phyloP scores from a whole-genome alignment of 30 jellyfish, hydroid and myxozoan species.

The Sanderia malayensis region DNA sequence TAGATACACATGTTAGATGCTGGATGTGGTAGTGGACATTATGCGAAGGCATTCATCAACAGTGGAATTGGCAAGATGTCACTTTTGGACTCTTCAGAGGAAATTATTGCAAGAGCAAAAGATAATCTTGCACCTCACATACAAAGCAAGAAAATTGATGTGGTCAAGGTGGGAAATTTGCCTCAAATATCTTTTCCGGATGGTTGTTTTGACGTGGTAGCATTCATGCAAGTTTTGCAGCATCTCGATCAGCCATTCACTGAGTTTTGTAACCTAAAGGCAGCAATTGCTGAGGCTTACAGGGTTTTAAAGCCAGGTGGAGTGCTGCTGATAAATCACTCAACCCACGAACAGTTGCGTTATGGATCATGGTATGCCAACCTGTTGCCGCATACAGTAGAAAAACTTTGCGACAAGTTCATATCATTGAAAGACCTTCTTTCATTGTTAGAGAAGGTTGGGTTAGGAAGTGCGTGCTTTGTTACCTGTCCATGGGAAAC shows the following conservation, averaged over 20 bases:
- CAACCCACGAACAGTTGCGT: constrained; percentile 58
- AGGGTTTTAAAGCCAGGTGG: constrained; percentile 92
- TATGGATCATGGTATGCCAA: constrained; percentile 57
- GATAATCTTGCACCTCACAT: constrained; percentile 35
- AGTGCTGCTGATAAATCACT: constrained; percentile 47
- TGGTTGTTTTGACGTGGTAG: constrained; percentile 71
- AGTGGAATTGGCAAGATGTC: constrained; percentile 74
- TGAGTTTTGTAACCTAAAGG: constrained; percentile 20
- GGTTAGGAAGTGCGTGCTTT: constrained; percentile 17
- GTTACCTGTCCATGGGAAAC: constrained; percentile 50
- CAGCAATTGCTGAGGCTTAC: constrained; percentile 58
- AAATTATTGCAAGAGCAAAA: constrained; percentile 62
- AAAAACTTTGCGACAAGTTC: constrained; percentile 33
- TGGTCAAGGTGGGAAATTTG: constrained; percentile 25
- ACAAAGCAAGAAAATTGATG: constrained; percentile 14
- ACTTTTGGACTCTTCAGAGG: constrained; percentile 75
- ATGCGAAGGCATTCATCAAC: constrained; percentile 66
- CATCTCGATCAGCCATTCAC: constrained; percentile 75
- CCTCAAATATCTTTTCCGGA: constrained; percentile 80
- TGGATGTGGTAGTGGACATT: constrained; percentile 96
- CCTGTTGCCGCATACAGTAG: constrained; percentile 54
- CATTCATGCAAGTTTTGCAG: constrained; percentile 73
- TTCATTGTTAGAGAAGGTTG: constrained; percentile 20
- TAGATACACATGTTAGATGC: constrained; percentile 84
- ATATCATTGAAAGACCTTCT: constrained; percentile 39